A percentile compares a stretch with the other conserved stretches of the same genome.
Evolutionary conservation across 2,888 invertebrate genomes (phyloP).

Genomic region (Endomychus coccineus): DNA sequence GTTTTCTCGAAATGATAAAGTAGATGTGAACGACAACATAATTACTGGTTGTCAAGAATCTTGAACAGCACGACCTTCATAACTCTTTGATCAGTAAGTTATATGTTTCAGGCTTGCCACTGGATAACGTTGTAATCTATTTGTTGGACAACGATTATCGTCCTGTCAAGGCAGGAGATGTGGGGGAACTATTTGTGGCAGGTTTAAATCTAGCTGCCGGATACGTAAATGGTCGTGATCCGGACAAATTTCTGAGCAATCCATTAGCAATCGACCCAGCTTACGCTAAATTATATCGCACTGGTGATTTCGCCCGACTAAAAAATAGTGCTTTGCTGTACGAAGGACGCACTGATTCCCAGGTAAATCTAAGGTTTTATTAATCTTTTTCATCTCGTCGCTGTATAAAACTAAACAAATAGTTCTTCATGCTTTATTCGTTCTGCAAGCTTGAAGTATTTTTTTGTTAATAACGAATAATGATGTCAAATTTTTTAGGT

Average conservation of each 20-base stretch:
- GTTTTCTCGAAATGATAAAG: no score
- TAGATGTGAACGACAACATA: no score
- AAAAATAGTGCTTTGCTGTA: constrained; percentile 59
- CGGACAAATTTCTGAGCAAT: constrained; percentile 68
- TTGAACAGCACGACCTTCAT: no score
- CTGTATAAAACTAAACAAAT: constrained; percentile 1
- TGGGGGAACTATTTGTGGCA: constrained; percentile 77
- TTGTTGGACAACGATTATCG: constrained; percentile 67
- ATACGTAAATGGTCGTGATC: constrained; percentile 67
- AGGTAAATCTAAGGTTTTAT: no score
- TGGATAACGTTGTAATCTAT: constrained; percentile 76
- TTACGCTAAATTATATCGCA: constrained; percentile 67
- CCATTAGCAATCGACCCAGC: constrained; percentile 61
- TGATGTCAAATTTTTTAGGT: constrained; percentile 19
- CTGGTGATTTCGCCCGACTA: constrained; percentile 76
- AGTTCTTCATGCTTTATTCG: no score
- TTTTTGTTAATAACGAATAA: neutral
- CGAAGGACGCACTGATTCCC: constrained; percentile 80
- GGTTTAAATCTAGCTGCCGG: constrained; percentile 74
- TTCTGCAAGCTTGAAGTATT: neutral
- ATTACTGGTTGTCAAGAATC: no score
- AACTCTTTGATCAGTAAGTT: no score
- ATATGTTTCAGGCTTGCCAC: constrained; percentile 57
- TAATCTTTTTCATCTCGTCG: no score
- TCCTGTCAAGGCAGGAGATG: constrained; percentile 62